Evolutionary conservation across 2,113 vertebrate genomes (phyloP).

Genomic region (Podarcis raffonei): DNA sequence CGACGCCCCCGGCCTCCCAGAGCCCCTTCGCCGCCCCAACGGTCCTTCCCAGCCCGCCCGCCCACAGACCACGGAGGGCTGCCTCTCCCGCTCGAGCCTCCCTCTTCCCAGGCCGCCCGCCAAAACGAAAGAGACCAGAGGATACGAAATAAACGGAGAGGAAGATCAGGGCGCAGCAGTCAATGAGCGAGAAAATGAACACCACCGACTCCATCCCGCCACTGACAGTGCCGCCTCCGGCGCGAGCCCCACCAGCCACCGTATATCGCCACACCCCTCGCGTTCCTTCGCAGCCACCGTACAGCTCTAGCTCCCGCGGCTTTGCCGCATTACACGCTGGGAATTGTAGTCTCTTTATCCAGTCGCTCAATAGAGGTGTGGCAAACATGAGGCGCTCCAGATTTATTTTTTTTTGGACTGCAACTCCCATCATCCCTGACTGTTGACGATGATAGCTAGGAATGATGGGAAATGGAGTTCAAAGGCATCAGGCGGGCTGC

Average conservation of each 20-base stretch:
- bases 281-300: not conserved
- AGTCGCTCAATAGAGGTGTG: not conserved
- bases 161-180: conserved; percentile 95
- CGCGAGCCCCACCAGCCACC: not conserved
- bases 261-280: not conserved
- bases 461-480: too few relatives aligned
- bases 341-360: conserved; percentile 1
- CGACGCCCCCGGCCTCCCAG: not conserved
- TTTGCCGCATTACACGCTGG: not conserved
- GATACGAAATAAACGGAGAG: conserved; percentile 98
- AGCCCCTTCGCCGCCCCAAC: not conserved
- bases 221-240: not conserved
- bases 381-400: not conserved
- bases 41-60: not conserved
- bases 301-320: not conserved
- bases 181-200: conserved; percentile 91
- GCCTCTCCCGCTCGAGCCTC: not conserved
- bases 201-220: conserved; percentile 89
- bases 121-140: conserved; percentile 63
- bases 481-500: too few relatives aligned
- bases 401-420: not conserved
- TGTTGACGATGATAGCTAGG: too few relatives aligned
- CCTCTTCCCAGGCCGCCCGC: fast-evolving
- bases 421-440: not conserved
- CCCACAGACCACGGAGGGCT: not conserved